These are phyloP conservation scores for Chelonus insularis DNA, from an alignment of 1,140 invertebrate species.

Conservation along the genomic window DNA sequence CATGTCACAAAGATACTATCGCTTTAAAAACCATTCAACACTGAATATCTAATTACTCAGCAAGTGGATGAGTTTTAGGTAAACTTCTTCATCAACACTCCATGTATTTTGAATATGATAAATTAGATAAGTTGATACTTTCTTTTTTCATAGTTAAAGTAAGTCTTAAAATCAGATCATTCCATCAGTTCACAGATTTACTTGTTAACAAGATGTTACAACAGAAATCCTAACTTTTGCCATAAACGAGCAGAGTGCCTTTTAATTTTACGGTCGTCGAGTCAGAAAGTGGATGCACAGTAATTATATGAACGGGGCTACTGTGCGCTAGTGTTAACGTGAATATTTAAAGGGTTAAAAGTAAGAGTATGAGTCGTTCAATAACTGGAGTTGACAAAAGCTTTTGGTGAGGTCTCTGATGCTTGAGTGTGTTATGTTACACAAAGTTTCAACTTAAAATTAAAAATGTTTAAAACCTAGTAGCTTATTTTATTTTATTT, in stretches of 20 bases:
- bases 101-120: no score
- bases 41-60: slow-evolving; percentile 4
- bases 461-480: not conserved
- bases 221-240: slow-evolving; percentile 27
- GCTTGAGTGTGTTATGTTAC: not conserved
- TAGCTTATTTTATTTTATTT: not conserved
- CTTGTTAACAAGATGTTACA: slow-evolving; percentile 31
- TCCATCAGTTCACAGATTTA: slow-evolving; percentile 22
- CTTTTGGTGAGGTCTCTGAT: slow-evolving; percentile 7
- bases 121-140: no score
- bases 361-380: slow-evolving; percentile 21
- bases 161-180: slow-evolving; percentile 17
- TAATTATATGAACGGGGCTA: slow-evolving; percentile 22
- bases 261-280: slow-evolving; percentile 33
- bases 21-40: slow-evolving; percentile 19
- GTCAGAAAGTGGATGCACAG: slow-evolving; percentile 17
- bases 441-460: not conserved
- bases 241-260: slow-evolving; percentile 27
- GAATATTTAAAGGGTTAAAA: slow-evolving; percentile 19
- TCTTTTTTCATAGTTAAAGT: no score
- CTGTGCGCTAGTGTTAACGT: not conserved
- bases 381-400: slow-evolving; percentile 27
- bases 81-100: slow-evolving; percentile 3
- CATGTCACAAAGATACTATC: slow-evolving; percentile 23
- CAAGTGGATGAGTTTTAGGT: not conserved